These are phyloP conservation scores for Cantharis lateralis DNA, from an alignment of 2,888 invertebrate species.

Conservation along the genomic window DNA sequence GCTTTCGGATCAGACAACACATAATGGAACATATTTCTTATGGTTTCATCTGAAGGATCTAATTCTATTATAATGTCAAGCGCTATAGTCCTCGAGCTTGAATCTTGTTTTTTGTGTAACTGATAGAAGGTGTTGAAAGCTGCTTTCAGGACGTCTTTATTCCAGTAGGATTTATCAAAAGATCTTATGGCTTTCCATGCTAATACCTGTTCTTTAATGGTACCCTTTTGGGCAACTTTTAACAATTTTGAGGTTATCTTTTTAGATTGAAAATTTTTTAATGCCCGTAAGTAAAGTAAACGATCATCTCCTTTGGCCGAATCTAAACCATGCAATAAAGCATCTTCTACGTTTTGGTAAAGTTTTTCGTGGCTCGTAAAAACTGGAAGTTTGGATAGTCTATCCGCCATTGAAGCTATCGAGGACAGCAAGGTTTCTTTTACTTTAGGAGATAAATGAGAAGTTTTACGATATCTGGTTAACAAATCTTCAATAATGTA, in stretches of 20 bases:
- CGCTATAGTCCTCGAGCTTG: conserved; percentile 72
- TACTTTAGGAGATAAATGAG: conserved; percentile 62
- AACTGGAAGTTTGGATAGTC: conserved; percentile 48
- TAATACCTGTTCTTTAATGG: conserved; percentile 62
- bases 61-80: conserved; percentile 70
- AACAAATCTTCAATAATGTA: conserved; percentile 60
- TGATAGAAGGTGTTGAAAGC: conserved; percentile 67
- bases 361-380: conserved; percentile 45
- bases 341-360: conserved; percentile 50
- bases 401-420: conserved; percentile 64
- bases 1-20: conserved; percentile 57
- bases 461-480: conserved; percentile 56
- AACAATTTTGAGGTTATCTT: conserved; percentile 65
- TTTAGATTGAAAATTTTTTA: conserved; percentile 70
- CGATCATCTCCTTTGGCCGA: conserved; percentile 60
- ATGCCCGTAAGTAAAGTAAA: conserved; percentile 65
- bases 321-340: conserved; percentile 49
- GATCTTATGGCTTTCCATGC: conserved; percentile 71
- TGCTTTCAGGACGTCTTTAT: conserved; percentile 53
- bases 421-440: conserved; percentile 71
- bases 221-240: conserved; percentile 59
- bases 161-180: conserved; percentile 56
- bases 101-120: conserved; percentile 63
- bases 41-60: conserved; percentile 59
- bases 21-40: conserved; percentile 60